A percentile compares a stretch with the other conserved stretches of the same genome.
Conservation (phyloP, 2,888 invertebrate genomes). For the Meteorus cinctellus region DNA sequence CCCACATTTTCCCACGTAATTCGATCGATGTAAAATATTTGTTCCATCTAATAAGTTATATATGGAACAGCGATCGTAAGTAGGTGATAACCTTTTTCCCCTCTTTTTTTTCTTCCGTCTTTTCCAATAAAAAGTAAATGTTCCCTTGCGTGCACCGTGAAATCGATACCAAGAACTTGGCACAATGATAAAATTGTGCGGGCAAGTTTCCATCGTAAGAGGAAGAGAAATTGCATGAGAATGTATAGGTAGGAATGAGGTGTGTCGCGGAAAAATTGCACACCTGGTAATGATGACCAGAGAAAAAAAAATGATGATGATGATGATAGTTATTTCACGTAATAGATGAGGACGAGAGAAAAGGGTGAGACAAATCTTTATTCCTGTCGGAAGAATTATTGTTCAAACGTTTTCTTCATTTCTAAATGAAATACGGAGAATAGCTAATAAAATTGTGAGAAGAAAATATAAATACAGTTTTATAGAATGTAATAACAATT, state of each 20-base stretch:
- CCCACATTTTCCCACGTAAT: background rate
- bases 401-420: background rate
- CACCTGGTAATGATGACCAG: background rate
- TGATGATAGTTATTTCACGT: background rate
- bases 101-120: background rate
- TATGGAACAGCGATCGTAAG: background rate
- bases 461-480: too few relatives aligned
- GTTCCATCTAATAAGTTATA: background rate
- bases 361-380: background rate
- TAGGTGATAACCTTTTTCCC: background rate
- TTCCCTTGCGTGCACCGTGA: constrained; percentile 17
- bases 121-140: constrained; percentile 1
- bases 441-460: too few relatives aligned
- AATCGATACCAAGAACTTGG: constrained; percentile 15
- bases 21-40: background rate
- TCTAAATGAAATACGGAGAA: too few relatives aligned
- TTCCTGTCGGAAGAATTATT: background rate
- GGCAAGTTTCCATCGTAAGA: background rate
- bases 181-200: constrained; percentile 3
- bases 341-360: background rate
- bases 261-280: constrained; percentile 2
- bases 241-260: background rate
- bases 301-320: background rate
- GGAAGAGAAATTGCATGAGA: constrained; percentile 1
- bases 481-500: too few relatives aligned